Evolutionary conservation across 2,113 vertebrate genomes (phyloP).

Genomic region (Raphicerus campestris): DNA sequence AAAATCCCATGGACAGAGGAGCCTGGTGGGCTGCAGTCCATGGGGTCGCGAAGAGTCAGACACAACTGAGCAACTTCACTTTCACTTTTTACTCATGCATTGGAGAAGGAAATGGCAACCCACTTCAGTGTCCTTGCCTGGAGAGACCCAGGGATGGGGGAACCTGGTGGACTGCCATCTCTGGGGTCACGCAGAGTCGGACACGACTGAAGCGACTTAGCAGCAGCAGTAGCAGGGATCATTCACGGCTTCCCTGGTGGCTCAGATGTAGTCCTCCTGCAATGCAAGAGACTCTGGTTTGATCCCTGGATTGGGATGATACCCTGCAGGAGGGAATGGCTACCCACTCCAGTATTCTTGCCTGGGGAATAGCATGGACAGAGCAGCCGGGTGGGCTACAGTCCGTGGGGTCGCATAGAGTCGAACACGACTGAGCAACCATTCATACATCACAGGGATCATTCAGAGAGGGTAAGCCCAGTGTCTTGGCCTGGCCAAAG

Average conservation of each 20-base stretch:
- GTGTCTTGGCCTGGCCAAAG: neutral
- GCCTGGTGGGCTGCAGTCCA: too few relatives aligned
- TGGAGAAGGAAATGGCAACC: too few relatives aligned
- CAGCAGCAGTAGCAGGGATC: too few relatives aligned
- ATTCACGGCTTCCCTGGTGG: neutral
- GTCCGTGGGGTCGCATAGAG: neutral
- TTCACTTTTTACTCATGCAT: too few relatives aligned
- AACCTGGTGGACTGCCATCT: too few relatives aligned
- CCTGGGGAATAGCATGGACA: neutral
- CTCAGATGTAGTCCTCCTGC: neutral
- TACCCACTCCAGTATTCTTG: neutral
- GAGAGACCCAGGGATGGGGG: too few relatives aligned
- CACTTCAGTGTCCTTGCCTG: too few relatives aligned
- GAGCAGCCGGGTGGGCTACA: neutral
- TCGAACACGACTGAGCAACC: neutral
- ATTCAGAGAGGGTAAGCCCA: neutral
- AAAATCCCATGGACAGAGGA: too few relatives aligned
- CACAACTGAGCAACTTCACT: too few relatives aligned
- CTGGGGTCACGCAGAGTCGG: too few relatives aligned
- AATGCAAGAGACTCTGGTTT: neutral
- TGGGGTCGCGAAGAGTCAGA: too few relatives aligned
- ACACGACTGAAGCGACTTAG: too few relatives aligned
- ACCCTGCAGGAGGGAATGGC: neutral
- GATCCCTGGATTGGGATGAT: neutral
- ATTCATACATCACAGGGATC: neutral